Evolutionary conservation across 2,113 vertebrate species (phyloP).

Genomic region (Heterotis niloticus): DNA sequence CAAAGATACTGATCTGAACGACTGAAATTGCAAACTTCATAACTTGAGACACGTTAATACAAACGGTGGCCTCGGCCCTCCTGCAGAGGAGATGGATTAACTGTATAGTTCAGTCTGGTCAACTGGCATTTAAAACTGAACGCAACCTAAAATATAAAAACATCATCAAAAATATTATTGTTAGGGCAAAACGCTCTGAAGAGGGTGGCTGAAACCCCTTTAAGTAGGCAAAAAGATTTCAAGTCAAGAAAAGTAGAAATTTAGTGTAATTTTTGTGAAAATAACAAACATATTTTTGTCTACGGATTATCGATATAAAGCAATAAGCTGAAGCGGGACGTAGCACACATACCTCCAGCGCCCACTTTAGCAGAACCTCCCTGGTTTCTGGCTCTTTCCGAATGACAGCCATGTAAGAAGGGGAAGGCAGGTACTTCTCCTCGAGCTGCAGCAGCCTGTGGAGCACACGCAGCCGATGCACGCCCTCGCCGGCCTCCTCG

Average conservation of each 20-base stretch:
- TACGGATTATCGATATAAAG: neutral
- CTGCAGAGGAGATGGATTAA: no score
- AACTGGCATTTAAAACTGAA: no score
- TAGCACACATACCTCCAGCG: constrained; percentile 33
- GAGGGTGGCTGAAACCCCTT: no score
- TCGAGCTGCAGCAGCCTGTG: constrained; percentile 29
- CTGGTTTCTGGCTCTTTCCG: constrained; percentile 36
- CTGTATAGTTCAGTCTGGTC: no score
- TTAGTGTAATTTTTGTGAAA: neutral
- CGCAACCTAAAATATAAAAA: no score
- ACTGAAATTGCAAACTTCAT: no score
- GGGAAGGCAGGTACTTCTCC: constrained; percentile 31
- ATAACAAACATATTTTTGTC: neutral
- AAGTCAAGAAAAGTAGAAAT: neutral
- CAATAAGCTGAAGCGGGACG: neutral
- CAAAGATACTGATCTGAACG: no score
- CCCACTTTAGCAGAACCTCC: constrained; percentile 36
- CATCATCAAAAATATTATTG: neutral
- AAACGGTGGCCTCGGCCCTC: no score
- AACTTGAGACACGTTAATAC: no score
- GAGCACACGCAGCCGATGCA: constrained; percentile 28
- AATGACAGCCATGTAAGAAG: constrained; percentile 20
- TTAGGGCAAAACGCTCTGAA: neutral
- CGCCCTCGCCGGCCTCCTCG: neutral
- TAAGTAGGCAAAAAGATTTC: no score